Conservation (phyloP, 2,797 vertebrate species). For the Hapalemur alaotrensis region DNA sequence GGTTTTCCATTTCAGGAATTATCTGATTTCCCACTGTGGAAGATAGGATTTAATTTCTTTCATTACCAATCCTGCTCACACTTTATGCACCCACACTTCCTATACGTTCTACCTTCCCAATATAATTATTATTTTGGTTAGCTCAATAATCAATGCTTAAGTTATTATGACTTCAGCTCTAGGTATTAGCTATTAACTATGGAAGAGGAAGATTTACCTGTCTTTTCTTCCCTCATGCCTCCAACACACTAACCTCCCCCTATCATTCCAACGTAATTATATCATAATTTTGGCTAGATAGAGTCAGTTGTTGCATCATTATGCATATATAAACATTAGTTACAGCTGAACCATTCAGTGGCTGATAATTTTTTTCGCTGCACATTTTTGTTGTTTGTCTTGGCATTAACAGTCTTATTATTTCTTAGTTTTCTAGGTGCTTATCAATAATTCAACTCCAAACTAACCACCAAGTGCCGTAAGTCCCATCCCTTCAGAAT, state of each 20-base stretch:
- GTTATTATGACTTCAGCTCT: conserved; percentile 8
- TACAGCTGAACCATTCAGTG: not conserved
- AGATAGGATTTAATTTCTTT: not conserved
- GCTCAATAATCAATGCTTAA: not conserved
- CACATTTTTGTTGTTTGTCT: not conserved
- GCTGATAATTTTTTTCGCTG: not conserved
- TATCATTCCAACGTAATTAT: conserved; percentile 11
- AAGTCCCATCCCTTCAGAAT: not conserved
- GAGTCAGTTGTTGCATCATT: not conserved
- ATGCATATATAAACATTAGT: not conserved
- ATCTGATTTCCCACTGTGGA: not conserved
- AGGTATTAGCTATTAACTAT: not conserved
- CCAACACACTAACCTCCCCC: not conserved
- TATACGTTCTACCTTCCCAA: not conserved
- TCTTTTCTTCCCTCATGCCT: not conserved
- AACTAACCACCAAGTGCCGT: not conserved
- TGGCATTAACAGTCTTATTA: not conserved
- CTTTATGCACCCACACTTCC: not conserved
- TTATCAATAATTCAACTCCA: not conserved
- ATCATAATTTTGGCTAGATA: not conserved
- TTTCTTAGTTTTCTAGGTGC: conserved; percentile 11
- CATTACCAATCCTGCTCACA: not conserved
- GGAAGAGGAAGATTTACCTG: not conserved
- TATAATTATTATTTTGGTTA: conserved; percentile 10
- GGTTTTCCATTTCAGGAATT: not conserved